Evolutionary conservation across 2,797 vertebrate species (phyloP), one percentile per base, ranked within the genome.

Genomic region (Tolypeutes matacus): DNA sequence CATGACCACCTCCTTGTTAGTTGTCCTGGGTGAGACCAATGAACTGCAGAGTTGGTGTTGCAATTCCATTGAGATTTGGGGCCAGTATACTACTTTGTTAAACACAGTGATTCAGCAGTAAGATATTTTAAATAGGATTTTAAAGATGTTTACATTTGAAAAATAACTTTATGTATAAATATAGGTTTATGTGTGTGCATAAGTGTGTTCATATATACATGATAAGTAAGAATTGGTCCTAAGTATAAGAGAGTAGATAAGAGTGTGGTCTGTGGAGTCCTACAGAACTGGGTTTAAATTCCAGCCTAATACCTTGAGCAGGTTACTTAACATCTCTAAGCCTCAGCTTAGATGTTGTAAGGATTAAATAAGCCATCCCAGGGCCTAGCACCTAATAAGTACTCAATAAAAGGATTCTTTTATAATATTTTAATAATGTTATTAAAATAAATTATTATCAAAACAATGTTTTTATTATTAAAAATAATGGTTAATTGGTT

Each of bases 141-240:
- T 87, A 91, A 92, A 60, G 89, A 36, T 77, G 56, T 94, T 93
- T 94, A 91, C 51, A 78, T 93, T 70, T 83, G 88, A 89, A 94
- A 93, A 86, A 49, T 92, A 77, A 81, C n/a, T n/a, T 5, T 25
- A 25, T 76, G 2, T 70, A 9, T 46, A 7, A 27, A 27, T 80
- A 2, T 75, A 27, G 39, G 39, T 39, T 39, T 39, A 39, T 46
- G 46, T 46, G 46, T 72, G 20, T 42, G 23, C 46, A 2, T 58
- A 8, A 78, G 4, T 34, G 3, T 89, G 46, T 46, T 20, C 58
- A 4, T 95, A 7, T 92, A 5, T 80, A 83, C 25, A n/a, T 46
- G 3, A 73, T 46, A 58, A 76, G 46, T 87, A 51, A 73, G 64
- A 94, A 88, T 93, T 93, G 78, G 67, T 46, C 39, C 39, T n/a